Conservation (phyloP, 2,113 vertebrate genomes). For the Neoarius graeffei region DNA sequence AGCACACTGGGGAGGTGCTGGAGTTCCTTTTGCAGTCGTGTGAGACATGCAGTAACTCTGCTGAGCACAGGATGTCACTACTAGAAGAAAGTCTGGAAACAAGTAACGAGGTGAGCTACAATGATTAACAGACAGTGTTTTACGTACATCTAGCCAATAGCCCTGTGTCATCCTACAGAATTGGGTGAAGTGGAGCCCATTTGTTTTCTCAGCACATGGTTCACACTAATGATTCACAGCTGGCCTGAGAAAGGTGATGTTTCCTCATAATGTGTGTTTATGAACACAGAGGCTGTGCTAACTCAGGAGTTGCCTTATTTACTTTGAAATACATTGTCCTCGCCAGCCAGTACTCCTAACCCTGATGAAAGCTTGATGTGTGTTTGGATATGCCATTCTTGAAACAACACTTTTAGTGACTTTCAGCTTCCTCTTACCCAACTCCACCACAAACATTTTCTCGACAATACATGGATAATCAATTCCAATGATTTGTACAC, state of each 20-base stretch:
- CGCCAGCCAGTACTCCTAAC: not conserved
- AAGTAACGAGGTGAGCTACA: constrained; percentile 30
- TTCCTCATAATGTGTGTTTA: constrained; percentile 27
- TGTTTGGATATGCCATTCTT: constrained; percentile 30
- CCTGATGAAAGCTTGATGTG: constrained; percentile 8
- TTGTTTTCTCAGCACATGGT: not conserved
- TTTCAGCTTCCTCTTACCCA: constrained; percentile 12
- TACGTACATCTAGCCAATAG: not conserved
- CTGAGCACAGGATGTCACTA: constrained; percentile 32
- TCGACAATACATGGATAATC: constrained; percentile 13
- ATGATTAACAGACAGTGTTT: constrained; percentile 43
- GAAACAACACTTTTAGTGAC: constrained; percentile 8
- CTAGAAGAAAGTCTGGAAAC: constrained; percentile 29
- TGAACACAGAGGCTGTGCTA: not conserved
- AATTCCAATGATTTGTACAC: constrained; percentile 23
- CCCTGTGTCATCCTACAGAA: constrained; percentile 1
- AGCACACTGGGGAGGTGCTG: constrained; percentile 10
- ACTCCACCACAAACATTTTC: not conserved
- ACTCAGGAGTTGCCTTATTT: constrained; percentile 30
- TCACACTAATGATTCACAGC: constrained; percentile 41
- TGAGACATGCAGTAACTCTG: constrained; percentile 21
- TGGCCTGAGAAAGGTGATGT: constrained; percentile 12
- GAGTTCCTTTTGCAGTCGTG: constrained; percentile 36
- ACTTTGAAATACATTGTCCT: constrained; percentile 14
- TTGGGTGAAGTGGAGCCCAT: not conserved